A percentile compares a stretch with the other conserved stretches of the same genome.
Evolutionary conservation across 1,140 invertebrate species (phyloP).

Genomic region (Heliconius nattereri): DNA sequence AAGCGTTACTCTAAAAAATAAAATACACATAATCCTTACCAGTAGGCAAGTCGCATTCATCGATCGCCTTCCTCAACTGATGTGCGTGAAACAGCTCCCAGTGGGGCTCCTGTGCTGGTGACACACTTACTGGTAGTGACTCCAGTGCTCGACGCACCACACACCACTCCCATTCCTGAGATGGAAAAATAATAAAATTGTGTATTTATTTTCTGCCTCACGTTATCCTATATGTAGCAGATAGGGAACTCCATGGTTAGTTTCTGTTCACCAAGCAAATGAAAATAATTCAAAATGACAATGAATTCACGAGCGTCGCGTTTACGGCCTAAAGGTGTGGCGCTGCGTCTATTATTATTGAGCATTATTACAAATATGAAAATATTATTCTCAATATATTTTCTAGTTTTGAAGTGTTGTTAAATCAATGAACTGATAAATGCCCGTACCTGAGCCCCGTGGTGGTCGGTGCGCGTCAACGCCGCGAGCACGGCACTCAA

Average conservation of each 20-base stretch:
- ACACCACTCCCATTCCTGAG: conserved; percentile 72
- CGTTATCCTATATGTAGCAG: no score
- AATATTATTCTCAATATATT: no score
- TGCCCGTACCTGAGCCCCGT: conserved; percentile 23
- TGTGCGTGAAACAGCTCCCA: conserved; percentile 75
- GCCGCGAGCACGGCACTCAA: conserved; percentile 52
- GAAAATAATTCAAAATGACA: no score
- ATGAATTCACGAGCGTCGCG: no score
- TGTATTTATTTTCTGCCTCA: no score
- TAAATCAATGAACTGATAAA: no score
- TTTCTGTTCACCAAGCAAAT: no score
- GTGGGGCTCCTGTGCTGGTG: conserved; percentile 58
- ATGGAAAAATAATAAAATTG: neutral
- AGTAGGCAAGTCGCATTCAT: conserved; percentile 63
- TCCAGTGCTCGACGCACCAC: conserved; percentile 65
- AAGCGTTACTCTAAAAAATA: neutral
- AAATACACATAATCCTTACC: conserved; percentile 16
- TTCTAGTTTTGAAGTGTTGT: no score
- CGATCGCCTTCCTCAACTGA: conserved; percentile 65
- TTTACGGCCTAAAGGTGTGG: no score
- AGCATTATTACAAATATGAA: no score
- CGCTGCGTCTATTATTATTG: no score
- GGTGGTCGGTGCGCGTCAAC: conserved; percentile 42
- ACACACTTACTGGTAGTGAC: conserved; percentile 60
- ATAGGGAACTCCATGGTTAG: no score